Conservation (phyloP, 2,888 invertebrate species). For the Drosophila monieri region DNA sequence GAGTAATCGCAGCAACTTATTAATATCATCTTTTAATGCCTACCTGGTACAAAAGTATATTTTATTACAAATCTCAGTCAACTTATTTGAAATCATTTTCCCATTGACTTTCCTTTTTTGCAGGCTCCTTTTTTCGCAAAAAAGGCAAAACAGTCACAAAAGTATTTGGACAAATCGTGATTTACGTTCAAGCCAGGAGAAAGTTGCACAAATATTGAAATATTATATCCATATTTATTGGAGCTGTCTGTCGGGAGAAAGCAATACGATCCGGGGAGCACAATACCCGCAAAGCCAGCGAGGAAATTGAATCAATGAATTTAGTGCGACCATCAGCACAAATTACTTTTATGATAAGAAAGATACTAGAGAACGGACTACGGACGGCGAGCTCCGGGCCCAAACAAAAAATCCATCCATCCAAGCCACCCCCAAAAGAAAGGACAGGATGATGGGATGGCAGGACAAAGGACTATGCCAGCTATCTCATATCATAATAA, state of each 20-base stretch:
- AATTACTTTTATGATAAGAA: slow-evolving; percentile 76
- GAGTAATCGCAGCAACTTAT: not conserved
- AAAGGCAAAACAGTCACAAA: slow-evolving; percentile 10
- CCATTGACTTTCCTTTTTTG: slow-evolving; percentile 7
- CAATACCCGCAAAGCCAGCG: slow-evolving; percentile 47
- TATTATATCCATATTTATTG: slow-evolving; percentile 75
- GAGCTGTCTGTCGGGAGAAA: slow-evolving; percentile 9
- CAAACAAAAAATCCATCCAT: slow-evolving; percentile 15
- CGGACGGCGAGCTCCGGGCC: not conserved
- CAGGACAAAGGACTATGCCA: slow-evolving; percentile 34
- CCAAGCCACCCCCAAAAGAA: slow-evolving; percentile 27
- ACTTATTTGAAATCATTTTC: slow-evolving; percentile 3
- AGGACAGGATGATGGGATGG: slow-evolving; percentile 16
- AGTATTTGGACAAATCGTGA: slow-evolving; percentile 54
- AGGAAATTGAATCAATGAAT: slow-evolving; percentile 77
- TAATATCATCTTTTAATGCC: not conserved
- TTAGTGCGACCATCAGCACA: slow-evolving; percentile 75
- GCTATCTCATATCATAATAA: slow-evolving; percentile 82
- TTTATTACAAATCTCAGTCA: not conserved
- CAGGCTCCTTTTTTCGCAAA: not conserved
- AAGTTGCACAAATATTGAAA: slow-evolving; percentile 72
- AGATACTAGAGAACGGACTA: slow-evolving; percentile 49
- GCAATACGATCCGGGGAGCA: not conserved
- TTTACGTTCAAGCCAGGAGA: slow-evolving; percentile 49
- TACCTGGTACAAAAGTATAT: not conserved